Conservation (phyloP, 35 echinoderm and acorn worm genomes). For the Patiria miniata region DNA sequence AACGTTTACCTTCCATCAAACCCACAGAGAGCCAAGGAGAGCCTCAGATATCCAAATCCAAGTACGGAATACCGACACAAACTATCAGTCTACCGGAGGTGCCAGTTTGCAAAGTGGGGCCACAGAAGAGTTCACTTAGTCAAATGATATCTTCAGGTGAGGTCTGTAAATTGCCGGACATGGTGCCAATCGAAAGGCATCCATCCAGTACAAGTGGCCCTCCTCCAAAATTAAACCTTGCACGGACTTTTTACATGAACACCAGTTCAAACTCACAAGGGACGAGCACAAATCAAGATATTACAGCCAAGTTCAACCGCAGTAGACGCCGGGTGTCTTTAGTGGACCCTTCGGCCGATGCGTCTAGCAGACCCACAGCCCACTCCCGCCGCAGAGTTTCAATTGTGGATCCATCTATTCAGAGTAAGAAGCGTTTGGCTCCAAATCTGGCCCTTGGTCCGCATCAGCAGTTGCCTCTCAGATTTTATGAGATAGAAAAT, state of each 20-base stretch:
- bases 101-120: constrained; percentile 4
- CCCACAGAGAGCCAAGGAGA: neutral
- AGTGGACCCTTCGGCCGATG: no score
- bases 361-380: no score
- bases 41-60: neutral
- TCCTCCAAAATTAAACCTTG: constrained; percentile 37
- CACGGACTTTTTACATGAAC: constrained; percentile 68
- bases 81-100: constrained; percentile 67
- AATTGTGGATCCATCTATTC: neutral
- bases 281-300: neutral
- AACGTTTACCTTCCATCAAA: neutral
- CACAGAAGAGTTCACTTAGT: constrained; percentile 52
- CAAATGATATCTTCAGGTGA: constrained; percentile 65
- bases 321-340: neutral
- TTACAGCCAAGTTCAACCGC: constrained; percentile 15
- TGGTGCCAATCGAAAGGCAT: constrained; percentile 5
- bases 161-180: constrained; percentile 54
- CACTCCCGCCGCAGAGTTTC: neutral
- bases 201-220: neutral
- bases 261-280: constrained; percentile 47
- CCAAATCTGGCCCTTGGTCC: neutral
- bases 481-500: constrained; percentile 42
- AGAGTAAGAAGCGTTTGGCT: neutral
- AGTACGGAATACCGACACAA: constrained; percentile 15
- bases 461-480: constrained; percentile 14